Percentiles rank a stretch among this genome's conserved stretches.
Evolutionary conservation across 2,113 vertebrate species (phyloP).

Genomic region (Anser cygnoides): DNA sequence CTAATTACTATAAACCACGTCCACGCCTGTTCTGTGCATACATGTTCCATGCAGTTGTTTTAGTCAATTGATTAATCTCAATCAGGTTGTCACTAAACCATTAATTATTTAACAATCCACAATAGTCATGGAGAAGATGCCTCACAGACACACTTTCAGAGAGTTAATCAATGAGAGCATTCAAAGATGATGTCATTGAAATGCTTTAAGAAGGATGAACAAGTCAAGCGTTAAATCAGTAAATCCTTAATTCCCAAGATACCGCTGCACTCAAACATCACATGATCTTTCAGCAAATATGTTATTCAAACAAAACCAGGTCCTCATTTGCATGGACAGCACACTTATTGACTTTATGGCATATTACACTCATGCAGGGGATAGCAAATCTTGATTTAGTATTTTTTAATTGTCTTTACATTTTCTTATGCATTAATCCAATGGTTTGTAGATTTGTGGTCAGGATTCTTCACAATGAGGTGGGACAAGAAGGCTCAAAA

Average conservation of each 20-base stretch:
- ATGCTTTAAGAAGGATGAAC: constrained; percentile 53
- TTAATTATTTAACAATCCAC: constrained; percentile 50
- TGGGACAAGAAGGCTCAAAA: not conserved
- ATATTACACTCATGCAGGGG: not conserved
- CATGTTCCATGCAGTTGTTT: not conserved
- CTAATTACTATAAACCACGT: not conserved
- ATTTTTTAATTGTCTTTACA: not conserved
- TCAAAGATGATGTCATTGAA: constrained; percentile 52
- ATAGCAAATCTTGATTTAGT: not conserved
- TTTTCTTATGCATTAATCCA: not conserved
- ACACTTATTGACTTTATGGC: not conserved
- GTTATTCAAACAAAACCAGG: not conserved
- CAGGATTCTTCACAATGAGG: not conserved
- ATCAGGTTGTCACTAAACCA: constrained; percentile 16
- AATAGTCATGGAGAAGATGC: constrained; percentile 2
- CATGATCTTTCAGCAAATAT: not conserved
- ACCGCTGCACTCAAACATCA: not conserved
- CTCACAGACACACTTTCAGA: constrained; percentile 4
- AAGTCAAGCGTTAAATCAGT: constrained; percentile 45
- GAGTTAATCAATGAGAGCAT: constrained; percentile 15
- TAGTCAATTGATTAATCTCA: constrained; percentile 1
- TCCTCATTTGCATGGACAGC: not conserved
- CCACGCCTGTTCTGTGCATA: not conserved
- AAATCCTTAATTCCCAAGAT: constrained; percentile 43
- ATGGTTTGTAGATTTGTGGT: not conserved